phyloP scores from a whole-genome alignment of 2,888 invertebrate genomes.

The Salpingus planirostris region DNA sequence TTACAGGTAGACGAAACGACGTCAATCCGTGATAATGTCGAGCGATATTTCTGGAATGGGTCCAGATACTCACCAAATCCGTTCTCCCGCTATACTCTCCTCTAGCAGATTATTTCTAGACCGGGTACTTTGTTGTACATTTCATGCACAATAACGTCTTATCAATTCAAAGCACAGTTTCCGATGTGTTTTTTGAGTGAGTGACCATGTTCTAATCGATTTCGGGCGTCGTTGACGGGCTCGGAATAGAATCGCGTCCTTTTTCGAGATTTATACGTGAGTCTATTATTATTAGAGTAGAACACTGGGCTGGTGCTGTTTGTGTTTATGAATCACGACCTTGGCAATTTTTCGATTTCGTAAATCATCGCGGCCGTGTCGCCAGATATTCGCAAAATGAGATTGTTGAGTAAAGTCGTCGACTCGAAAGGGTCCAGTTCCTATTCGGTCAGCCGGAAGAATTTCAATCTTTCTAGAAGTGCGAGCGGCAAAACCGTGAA shows the following conservation, averaged over 20 bases:
- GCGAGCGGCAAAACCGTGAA: conserved; percentile 21
- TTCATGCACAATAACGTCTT: conserved; percentile 30
- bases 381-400: conserved; percentile 21
- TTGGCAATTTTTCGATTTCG: too few relatives aligned
- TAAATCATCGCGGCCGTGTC: too few relatives aligned
- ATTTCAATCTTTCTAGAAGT: too few relatives aligned
- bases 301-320: not conserved
- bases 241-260: too few relatives aligned
- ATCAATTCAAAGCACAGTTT: conserved; percentile 13
- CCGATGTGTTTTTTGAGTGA: too few relatives aligned
- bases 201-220: too few relatives aligned
- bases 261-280: too few relatives aligned
- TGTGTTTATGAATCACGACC: not conserved
- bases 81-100: too few relatives aligned
- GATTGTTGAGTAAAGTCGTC: conserved; percentile 26
- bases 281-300: too few relatives aligned
- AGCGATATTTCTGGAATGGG: conserved; percentile 30
- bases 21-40: conserved; percentile 21
- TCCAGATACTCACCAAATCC: conserved; percentile 33
- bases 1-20: too few relatives aligned
- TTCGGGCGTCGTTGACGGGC: too few relatives aligned
- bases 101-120: conserved; percentile 37
- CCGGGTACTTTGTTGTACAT: conserved; percentile 30
- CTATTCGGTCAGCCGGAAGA: conserved; percentile 20
- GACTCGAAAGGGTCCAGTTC: conserved; percentile 23